Evolutionary conservation across 64 coral and sea anemone species (phyloP).

Genomic region (Montipora cactus): DNA sequence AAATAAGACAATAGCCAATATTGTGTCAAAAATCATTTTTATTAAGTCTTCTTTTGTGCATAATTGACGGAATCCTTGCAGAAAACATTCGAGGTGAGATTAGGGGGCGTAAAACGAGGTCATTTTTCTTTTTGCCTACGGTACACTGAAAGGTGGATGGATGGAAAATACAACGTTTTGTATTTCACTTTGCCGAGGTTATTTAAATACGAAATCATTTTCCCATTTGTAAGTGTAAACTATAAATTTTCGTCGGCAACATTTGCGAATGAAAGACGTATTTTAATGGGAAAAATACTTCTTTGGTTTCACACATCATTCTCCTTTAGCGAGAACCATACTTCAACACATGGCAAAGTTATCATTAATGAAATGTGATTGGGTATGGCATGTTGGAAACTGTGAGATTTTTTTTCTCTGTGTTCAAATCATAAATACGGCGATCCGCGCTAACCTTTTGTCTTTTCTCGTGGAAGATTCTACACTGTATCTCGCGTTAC

Average conservation of each 20-base stretch:
- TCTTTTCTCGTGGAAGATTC: not conserved
- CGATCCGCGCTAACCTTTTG: not conserved
- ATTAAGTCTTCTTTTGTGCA: not conserved
- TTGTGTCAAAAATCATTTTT: slow-evolving; percentile 36
- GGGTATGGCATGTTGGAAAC: too few relatives aligned
- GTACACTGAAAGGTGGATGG: not conserved
- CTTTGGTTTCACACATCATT: not conserved
- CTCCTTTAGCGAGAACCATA: not conserved
- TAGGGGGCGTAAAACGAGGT: too few relatives aligned
- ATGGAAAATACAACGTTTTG: not conserved
- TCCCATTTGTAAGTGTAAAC: not conserved
- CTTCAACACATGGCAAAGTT: not conserved
- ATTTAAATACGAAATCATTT: not conserved
- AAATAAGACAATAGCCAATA: slow-evolving; percentile 34
- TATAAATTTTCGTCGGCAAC: not conserved
- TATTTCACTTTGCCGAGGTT: not conserved
- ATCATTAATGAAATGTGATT: not conserved
- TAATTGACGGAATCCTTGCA: not conserved
- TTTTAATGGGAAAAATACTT: not conserved
- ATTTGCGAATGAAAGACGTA: not conserved
- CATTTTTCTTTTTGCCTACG: not conserved
- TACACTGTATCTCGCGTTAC: not conserved
- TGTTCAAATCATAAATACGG: not conserved
- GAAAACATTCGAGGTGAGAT: not conserved
- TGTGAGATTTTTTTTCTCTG: not conserved